Conservation (phyloP, 1,140 invertebrate genomes). For the Ceratoteleas bidentatus region DNA sequence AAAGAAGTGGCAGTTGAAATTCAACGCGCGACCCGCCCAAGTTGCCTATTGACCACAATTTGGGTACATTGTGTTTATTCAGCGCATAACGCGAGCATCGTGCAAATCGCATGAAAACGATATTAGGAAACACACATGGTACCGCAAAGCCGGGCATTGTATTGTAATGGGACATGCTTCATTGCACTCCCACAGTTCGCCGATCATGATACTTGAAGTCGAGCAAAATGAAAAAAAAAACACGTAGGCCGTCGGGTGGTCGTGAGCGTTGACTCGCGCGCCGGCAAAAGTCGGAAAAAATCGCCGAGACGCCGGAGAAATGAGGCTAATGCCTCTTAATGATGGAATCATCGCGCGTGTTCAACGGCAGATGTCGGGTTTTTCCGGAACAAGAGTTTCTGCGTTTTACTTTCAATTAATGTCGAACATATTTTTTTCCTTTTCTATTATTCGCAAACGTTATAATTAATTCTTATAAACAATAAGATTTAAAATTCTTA, state of each 20-base stretch:
- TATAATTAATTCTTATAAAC: no score
- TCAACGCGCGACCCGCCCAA: slow-evolving; percentile 12
- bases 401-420: slow-evolving; percentile 31
- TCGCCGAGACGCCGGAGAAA: slow-evolving; percentile 52
- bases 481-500: no score
- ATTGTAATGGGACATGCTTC: slow-evolving; percentile 65
- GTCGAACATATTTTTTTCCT: no score
- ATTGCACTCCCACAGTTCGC: slow-evolving; percentile 60
- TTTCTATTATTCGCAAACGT: no score
- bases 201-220: slow-evolving; percentile 56
- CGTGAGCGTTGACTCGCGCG: slow-evolving; percentile 55
- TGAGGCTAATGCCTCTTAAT: slow-evolving; percentile 70
- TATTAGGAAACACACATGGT: slow-evolving; percentile 62
- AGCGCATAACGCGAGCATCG: slow-evolving; percentile 47
- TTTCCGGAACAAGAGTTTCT: slow-evolving; percentile 13
- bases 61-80: slow-evolving; percentile 53
- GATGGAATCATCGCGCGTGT: slow-evolving; percentile 73
- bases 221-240: slow-evolving; percentile 29
- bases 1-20: slow-evolving; percentile 18
- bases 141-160: slow-evolving; percentile 62
- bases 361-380: slow-evolving; percentile 36
- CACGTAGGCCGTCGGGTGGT: slow-evolving; percentile 54
- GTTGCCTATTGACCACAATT: slow-evolving; percentile 50
- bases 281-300: slow-evolving; percentile 47
- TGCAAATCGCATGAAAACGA: slow-evolving; percentile 59